Conservation (phyloP, 2,888 invertebrate genomes). For the Microctonus brassicae region DNA sequence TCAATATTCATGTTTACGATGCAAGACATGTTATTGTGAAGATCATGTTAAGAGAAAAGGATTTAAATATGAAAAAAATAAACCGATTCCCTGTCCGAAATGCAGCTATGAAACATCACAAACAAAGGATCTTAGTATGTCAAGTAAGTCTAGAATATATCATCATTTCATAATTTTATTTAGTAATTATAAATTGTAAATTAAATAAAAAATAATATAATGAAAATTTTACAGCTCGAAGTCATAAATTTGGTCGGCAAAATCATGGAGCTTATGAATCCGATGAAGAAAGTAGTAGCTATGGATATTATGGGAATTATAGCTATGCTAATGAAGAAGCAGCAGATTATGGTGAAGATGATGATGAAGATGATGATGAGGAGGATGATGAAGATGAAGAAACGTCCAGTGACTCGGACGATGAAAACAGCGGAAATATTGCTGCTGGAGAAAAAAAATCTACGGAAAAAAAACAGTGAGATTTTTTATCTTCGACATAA, state of each 20-base stretch:
- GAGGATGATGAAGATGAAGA: conserved; percentile 67
- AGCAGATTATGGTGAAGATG: conserved; percentile 51
- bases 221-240: conserved; percentile 75
- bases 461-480: conserved; percentile 33
- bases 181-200: conserved; percentile 13
- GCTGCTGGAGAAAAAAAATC: conserved; percentile 39
- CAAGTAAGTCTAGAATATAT: conserved; percentile 77
- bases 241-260: conserved; percentile 91
- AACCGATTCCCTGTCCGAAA: conserved; percentile 92
- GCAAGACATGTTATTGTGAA: conserved; percentile 96
- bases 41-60: conserved; percentile 95
- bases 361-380: conserved; percentile 71
- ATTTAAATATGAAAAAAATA: conserved; percentile 88
- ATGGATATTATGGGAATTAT: conserved; percentile 69
- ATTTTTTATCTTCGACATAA: conserved; percentile 27
- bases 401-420: conserved; percentile 55
- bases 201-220: conserved; percentile 17
- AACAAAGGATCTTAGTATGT: conserved; percentile 96
- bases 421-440: conserved; percentile 48
- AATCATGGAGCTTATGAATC: conserved; percentile 76
- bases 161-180: conserved; percentile 9
- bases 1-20: conserved; percentile 94
- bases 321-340: conserved; percentile 33
- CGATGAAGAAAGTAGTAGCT: conserved; percentile 76
- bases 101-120: conserved; percentile 93